phyloP scores from a whole-genome alignment of 2,888 invertebrate species.

The Acanthococcus lagerstroemiae region DNA sequence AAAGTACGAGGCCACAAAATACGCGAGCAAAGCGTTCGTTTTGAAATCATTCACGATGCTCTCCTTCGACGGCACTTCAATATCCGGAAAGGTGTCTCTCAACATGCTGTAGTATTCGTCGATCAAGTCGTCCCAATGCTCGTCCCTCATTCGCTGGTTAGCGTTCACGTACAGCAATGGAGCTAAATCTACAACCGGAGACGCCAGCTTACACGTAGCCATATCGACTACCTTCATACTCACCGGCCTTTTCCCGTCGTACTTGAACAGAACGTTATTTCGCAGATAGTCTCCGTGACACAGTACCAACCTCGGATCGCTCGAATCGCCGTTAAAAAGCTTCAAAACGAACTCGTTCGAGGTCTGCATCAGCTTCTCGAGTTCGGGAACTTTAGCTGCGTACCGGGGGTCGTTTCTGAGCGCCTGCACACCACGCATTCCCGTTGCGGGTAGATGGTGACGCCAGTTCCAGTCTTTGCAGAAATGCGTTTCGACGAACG shows the following conservation, averaged over 20 bases:
- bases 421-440: background rate
- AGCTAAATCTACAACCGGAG: background rate
- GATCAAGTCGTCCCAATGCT: background rate
- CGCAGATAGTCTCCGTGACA: slow-evolving; percentile 1
- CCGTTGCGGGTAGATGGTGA: background rate
- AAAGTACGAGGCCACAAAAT: background rate
- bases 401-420: background rate
- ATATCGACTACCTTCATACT: background rate
- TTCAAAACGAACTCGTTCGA: too few relatives aligned
- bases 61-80: background rate
- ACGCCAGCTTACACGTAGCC: background rate
- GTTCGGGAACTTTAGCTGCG: too few relatives aligned
- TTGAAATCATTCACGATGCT: background rate
- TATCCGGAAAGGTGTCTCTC: background rate
- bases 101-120: slow-evolving; percentile 6
- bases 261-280: slow-evolving; percentile 1
- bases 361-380: background rate
- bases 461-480: too few relatives aligned
- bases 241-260: background rate
- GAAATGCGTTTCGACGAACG: background rate
- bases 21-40: background rate
- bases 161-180: background rate
- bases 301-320: background rate
- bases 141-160: background rate
- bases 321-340: background rate